Evolutionary conservation across 2,888 invertebrate genomes (phyloP).

Genomic region (Acleris literana): DNA sequence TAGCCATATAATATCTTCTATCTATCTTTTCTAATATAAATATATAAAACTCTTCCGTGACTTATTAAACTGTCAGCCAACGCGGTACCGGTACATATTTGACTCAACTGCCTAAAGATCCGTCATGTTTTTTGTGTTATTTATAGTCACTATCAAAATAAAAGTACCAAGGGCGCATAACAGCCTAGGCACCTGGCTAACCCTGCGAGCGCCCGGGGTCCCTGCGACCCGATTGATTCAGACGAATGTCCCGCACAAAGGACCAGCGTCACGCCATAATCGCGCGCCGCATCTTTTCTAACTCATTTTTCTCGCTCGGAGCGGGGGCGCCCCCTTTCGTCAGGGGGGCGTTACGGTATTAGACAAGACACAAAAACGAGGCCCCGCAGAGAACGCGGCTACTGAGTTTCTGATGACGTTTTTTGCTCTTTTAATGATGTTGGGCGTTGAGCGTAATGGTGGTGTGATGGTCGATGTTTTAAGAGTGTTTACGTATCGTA

Average conservation of each 20-base stretch:
- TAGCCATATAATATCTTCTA: too few species aligned
- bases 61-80: too few species aligned
- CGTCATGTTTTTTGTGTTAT: too few species aligned
- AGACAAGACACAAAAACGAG: slow-evolving; percentile 83
- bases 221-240: slow-evolving; percentile 72
- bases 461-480: slow-evolving; percentile 11
- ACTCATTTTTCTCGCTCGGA: slow-evolving; percentile 83
- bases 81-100: too few species aligned
- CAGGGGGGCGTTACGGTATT: slow-evolving; percentile 79
- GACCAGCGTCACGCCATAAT: slow-evolving; percentile 76
- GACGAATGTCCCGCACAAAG: slow-evolving; percentile 76
- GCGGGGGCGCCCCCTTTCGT: slow-evolving; percentile 61
- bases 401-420: slow-evolving; percentile 74
- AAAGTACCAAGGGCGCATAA: slow-evolving; percentile 47
- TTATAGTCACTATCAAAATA: not conserved
- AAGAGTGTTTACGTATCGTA: slow-evolving; percentile 11
- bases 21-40: too few species aligned
- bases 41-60: too few species aligned
- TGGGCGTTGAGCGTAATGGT: slow-evolving; percentile 40
- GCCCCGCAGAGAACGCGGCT: slow-evolving; percentile 73
- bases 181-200: slow-evolving; percentile 50
- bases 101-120: too few species aligned
- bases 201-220: slow-evolving; percentile 56
- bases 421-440: slow-evolving; percentile 52
- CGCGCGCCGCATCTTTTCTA: slow-evolving; percentile 82